Evolutionary conservation across 2,888 invertebrate species (phyloP).

Genomic region (Eupelmus urozonus): DNA sequence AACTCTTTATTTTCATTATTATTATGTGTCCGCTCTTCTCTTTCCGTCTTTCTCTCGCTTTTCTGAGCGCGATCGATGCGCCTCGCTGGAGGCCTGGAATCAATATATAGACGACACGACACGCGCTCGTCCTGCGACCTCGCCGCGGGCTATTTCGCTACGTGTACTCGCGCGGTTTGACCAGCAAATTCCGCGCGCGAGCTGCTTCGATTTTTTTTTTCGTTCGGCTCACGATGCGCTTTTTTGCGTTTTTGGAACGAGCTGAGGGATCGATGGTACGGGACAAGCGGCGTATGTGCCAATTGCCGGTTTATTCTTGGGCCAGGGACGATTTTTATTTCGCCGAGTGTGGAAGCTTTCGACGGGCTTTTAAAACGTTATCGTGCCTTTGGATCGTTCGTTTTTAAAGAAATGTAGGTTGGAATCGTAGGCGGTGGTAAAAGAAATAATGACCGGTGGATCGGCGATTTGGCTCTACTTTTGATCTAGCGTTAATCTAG

Average conservation of each 20-base stretch:
- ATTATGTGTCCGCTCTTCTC: not conserved
- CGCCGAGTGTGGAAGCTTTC: too few relatives aligned
- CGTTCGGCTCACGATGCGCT: not conserved
- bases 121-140: slow-evolving; percentile 72
- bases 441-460: too few relatives aligned
- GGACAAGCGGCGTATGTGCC: too few relatives aligned
- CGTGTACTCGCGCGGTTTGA: not conserved
- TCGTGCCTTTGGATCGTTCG: too few relatives aligned
- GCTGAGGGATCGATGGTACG: too few relatives aligned
- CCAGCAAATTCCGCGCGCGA: slow-evolving; percentile 23
- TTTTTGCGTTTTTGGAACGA: not conserved
- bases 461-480: too few relatives aligned
- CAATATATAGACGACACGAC: slow-evolving; percentile 66
- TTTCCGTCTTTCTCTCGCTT: not conserved
- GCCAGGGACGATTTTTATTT: too few relatives aligned
- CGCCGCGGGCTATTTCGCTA: slow-evolving; percentile 56
- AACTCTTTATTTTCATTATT: slow-evolving; percentile 72
- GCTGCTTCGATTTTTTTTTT: slow-evolving; percentile 34
- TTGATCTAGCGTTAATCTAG: too few relatives aligned
- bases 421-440: too few relatives aligned
- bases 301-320: too few relatives aligned
- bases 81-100: not conserved
- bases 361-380: too few relatives aligned
- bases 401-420: too few relatives aligned
- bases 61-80: slow-evolving; percentile 45